Evolutionary conservation across 2,888 invertebrate genomes (phyloP).

Genomic region (Nudaria mundana): DNA sequence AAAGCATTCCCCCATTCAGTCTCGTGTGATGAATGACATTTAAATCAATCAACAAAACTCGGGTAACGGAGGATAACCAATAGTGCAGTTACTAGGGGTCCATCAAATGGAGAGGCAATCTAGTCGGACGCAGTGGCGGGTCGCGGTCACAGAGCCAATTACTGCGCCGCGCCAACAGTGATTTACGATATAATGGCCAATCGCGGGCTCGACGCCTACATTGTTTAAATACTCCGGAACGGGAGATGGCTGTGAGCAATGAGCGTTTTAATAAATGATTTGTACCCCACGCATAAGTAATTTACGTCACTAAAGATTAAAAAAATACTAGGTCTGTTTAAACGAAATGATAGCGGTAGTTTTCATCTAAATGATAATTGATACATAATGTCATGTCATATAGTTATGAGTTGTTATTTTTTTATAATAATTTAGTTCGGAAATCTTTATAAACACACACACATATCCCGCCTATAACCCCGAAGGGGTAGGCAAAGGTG

Average conservation of each 20-base stretch:
- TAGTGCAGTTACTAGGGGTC: slow-evolving; percentile 48
- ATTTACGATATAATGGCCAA: slow-evolving; percentile 73
- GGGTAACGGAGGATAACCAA: slow-evolving; percentile 25
- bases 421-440: too few relatives aligned
- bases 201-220: slow-evolving; percentile 59
- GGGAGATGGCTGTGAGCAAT: slow-evolving; percentile 27
- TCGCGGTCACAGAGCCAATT: slow-evolving; percentile 56
- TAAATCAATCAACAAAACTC: slow-evolving; percentile 25
- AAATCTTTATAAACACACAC: too few relatives aligned
- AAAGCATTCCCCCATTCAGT: too few relatives aligned
- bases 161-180: slow-evolving; percentile 69
- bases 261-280: slow-evolving; percentile 25
- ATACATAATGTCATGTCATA: too few relatives aligned
- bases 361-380: too few relatives aligned
- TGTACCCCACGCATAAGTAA: slow-evolving; percentile 12
- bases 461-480: too few relatives aligned
- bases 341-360: not conserved
- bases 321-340: not conserved
- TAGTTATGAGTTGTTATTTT: too few relatives aligned
- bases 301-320: not conserved
- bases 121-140: slow-evolving; percentile 35
- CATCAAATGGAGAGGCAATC: slow-evolving; percentile 56
- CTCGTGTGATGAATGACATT: slow-evolving; percentile 3
- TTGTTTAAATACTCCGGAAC: slow-evolving; percentile 62
- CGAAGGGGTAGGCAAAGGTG: too few relatives aligned